Base-by-base conservation (phyloP, 2,888 invertebrate genomes). In the Incurvaria masculella region DNA sequence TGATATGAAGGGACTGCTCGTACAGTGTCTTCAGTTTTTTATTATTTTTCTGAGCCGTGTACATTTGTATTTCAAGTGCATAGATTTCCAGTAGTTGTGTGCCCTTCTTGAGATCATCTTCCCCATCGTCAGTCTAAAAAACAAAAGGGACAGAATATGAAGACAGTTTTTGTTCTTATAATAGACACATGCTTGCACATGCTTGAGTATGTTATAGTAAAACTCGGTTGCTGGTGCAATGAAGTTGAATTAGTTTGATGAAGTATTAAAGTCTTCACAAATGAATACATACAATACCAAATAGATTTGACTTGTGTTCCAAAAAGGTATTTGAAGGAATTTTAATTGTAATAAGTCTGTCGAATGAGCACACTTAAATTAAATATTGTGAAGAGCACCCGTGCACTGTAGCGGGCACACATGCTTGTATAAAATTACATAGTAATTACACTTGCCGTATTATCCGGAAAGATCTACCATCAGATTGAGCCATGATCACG, bases 41-140 rank as follows among this genome's bases (percentile, higher is more conserved):
- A 68, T 99, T 99, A 68, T 99, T 99, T 68, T 99, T 99, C 80
- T 98, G 98, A 50, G 95, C 96, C 0, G 99, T 99, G 69, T 99
- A 97, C 98, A 99, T 99, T 79, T 99, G 99, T 61, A 99, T 99
- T 81, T 99, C 98, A 54, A 99, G 74, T 1, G 99, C 98, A 68
- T 99, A 99, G 53, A 99, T 98, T 78, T 99, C 99, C 48, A 99
- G 79, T 40, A 99, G 78, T 64, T 99, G 99, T 0, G 98, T 99
- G 51, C 96, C 97, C 69, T 97, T 97, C 69, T 97, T 97, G 53
- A 97, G 74, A 69, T 98, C 97, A 74, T 97, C 97, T 69, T 97
- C 96, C 6, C 97, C 97, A 62, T 97, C 97, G 69, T 96, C 97
- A 8, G 96, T 97, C 88, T 91, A 61, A 4, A 55, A 56, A n/a